Base-by-base conservation (phyloP, 2,888 invertebrate genomes). In the Nymphalis urticae region DNA sequence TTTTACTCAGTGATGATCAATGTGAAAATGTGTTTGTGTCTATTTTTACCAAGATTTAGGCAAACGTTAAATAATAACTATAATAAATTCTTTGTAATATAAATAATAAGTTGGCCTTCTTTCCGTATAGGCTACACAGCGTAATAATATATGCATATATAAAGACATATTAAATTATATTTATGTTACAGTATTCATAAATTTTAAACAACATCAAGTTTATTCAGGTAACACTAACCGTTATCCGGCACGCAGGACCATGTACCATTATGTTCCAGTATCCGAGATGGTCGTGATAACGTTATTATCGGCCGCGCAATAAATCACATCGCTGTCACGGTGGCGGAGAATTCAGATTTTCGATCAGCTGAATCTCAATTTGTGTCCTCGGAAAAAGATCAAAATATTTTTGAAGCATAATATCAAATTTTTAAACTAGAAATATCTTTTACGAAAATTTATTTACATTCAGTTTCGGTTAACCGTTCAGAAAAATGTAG, bases 261-360 rank as follows among this genome's bases (percentile, higher is more conserved):
- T 73, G 75, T 75, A 75, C 71, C 74, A 68, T 72, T 71, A 72
- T 72, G 71, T 69, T 67, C 72, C 65, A 69, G 72, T 72, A 80
- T 79, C 77, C 81, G 80, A 82, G 80, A 83, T 83, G 82, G 81
- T 77, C 68, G 60, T 66, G 73, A 82, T 84, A 82, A 75, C 78
- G 75, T 79, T 77, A 79, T 82, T 84, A 83, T 82, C 82, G 79
- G 75, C 66, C 58, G 47, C 68, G 78, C 77, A 80, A 85, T 85
- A 85, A 84, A 86, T 86, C 84, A 85, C 76, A 73, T 75, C 66
- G 75, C 79, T 81, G 84, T 85, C 84, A 79, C 75, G 70, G 65
- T 64, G 77, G 76, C 74, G 76, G 75, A 76, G 78, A 79, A 78
- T 79, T 80, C 80, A 77, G 80, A 82, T 81, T 82, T 82, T 79